Percentiles rank a stretch among this genome's conserved stretches.
Conservation (phyloP, 2,888 invertebrate species). For the Zele albiditarsus region DNA sequence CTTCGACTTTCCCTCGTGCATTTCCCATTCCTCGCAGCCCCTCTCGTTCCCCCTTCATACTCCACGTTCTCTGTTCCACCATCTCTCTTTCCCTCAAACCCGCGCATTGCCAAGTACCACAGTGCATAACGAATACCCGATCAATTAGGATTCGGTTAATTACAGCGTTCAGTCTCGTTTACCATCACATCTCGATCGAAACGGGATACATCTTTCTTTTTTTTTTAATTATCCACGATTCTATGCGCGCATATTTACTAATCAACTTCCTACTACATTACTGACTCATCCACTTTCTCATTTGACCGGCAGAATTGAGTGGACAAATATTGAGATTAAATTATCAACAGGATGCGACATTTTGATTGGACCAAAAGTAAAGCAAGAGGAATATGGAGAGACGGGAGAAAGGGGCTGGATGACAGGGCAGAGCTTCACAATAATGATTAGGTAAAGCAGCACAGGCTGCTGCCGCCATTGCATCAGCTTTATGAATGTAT, state of each 20-base stretch:
- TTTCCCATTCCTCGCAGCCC: constrained; percentile 38
- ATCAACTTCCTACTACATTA: background rate
- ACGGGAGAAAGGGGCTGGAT: constrained; percentile 1
- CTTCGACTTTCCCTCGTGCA: constrained; percentile 40
- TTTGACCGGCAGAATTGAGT: background rate
- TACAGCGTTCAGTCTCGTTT: constrained; percentile 23
- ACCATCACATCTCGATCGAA: background rate
- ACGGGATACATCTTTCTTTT: background rate
- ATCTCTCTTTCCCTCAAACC: constrained; percentile 32
- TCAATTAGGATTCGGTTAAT: constrained; percentile 43
- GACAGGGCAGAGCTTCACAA: constrained; percentile 8
- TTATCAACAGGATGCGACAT: background rate
- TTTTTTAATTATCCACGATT: background rate
- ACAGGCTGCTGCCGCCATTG: constrained; percentile 59
- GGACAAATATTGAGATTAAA: background rate
- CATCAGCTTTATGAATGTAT: constrained; percentile 53
- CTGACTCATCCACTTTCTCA: background rate
- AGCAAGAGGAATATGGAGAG: constrained; percentile 42
- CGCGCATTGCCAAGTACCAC: constrained; percentile 25
- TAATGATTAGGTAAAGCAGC: constrained; percentile 62
- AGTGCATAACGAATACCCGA: constrained; percentile 35
- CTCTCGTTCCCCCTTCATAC: constrained; percentile 30
- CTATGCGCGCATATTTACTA: background rate
- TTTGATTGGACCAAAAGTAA: background rate
- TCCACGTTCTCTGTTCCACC: constrained; percentile 40